These are phyloP conservation scores for Neodontobutis hainanensis DNA, from an alignment of 2,113 vertebrate genomes.

Conservation along the genomic window DNA sequence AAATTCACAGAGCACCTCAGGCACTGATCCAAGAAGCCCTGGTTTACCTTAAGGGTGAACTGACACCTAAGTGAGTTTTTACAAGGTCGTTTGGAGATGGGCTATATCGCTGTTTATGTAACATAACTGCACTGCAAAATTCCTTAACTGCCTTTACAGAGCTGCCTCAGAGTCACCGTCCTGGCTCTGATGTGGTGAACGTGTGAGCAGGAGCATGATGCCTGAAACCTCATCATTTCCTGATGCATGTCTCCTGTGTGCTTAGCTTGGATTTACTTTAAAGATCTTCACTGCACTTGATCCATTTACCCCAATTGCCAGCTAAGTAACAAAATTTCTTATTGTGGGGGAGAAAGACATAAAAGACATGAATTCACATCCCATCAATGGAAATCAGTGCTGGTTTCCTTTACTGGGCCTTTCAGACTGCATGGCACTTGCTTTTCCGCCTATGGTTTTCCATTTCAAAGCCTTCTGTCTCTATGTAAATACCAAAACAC, in stretches of 20 bases:
- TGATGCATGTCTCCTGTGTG: slow-evolving; percentile 39
- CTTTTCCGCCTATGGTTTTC: slow-evolving; percentile 78
- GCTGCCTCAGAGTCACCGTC: slow-evolving; percentile 29
- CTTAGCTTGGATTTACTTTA: slow-evolving; percentile 62
- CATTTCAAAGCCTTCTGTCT: slow-evolving; percentile 79
- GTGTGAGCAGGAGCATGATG: slow-evolving; percentile 21
- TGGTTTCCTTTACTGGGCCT: slow-evolving; percentile 70
- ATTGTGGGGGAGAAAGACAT: slow-evolving; percentile 61
- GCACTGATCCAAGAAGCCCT: slow-evolving; percentile 34
- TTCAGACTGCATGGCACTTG: slow-evolving; percentile 77
- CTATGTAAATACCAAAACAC: slow-evolving; percentile 80
- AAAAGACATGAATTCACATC: slow-evolving; percentile 67
- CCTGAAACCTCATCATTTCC: slow-evolving; percentile 50
- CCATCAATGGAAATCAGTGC: slow-evolving; percentile 70
- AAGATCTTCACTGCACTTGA: slow-evolving; percentile 58
- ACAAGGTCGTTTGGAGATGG: slow-evolving; percentile 59
- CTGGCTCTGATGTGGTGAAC: slow-evolving; percentile 44
- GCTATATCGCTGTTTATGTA: slow-evolving; percentile 47
- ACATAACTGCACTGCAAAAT: slow-evolving; percentile 48
- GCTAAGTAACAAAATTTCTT: slow-evolving; percentile 53
- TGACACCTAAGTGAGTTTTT: slow-evolving; percentile 58
- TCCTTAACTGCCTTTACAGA: slow-evolving; percentile 41
- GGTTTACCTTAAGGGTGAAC: slow-evolving; percentile 45
- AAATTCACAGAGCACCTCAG: slow-evolving; percentile 36
- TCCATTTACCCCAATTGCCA: slow-evolving; percentile 66